These are phyloP conservation scores for Daubentonia madagascariensis DNA, from an alignment of 2,113 vertebrate species.

Conservation along the genomic window DNA sequence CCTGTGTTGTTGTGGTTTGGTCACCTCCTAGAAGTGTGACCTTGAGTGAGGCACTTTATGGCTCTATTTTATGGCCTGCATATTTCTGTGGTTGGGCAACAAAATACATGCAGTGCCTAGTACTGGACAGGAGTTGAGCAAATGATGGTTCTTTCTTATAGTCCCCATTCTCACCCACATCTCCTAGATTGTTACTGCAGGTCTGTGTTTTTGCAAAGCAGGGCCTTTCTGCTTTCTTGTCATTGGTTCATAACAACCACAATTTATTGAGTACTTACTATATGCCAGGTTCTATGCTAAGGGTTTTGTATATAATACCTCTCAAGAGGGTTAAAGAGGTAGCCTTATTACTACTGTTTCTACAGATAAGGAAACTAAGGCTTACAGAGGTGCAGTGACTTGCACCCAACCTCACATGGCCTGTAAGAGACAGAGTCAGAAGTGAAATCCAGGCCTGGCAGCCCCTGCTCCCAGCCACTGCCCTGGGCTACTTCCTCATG, in stretches of 20 bases:
- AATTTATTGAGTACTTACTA: not conserved
- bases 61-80: not conserved
- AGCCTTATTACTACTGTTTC: not conserved
- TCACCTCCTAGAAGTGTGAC: not conserved
- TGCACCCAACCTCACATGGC: not conserved
- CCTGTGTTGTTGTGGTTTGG: not conserved
- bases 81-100: not conserved
- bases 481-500: not conserved
- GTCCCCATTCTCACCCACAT: not conserved
- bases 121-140: fast-evolving
- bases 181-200: not conserved
- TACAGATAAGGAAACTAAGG: not conserved
- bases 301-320: not conserved
- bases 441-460: not conserved
- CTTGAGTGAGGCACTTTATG: not conserved
- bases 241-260: not conserved
- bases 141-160: not conserved
- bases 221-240: not conserved
- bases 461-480: not conserved
- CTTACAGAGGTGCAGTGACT: not conserved
- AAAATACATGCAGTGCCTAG: too few relatives aligned
- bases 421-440: not conserved
- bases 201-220: not conserved
- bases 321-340: too few relatives aligned
- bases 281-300: not conserved